Conservation (phyloP, 2,888 invertebrate species). For the Catocala sponsa region DNA sequence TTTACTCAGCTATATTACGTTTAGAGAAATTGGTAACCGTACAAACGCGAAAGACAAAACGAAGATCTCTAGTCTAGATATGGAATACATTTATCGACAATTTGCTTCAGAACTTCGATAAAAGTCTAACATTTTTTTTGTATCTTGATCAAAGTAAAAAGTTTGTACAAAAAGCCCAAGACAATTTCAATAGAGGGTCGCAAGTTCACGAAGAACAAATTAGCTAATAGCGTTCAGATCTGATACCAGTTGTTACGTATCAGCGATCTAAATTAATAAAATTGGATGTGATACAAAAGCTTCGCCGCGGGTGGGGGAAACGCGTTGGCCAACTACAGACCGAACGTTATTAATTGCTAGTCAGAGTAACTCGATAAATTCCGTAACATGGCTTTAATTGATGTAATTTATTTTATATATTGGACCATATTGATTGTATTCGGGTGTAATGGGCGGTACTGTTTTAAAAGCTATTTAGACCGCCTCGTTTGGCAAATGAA, state of each 20-base stretch:
- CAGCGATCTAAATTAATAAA: constrained; percentile 35
- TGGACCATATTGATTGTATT: constrained; percentile 44
- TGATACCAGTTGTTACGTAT: constrained; percentile 29
- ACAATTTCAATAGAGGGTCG: constrained; percentile 2
- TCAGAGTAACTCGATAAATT: constrained; percentile 50
- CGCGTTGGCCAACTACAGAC: constrained; percentile 29
- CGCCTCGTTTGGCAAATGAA: constrained; percentile 17
- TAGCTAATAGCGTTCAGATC: constrained; percentile 22
- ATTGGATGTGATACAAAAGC: constrained; percentile 31
- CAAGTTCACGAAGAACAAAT: constrained; percentile 18
- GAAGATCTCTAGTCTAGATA: neutral
- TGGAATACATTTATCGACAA: neutral
- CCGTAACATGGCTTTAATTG: constrained; percentile 46
- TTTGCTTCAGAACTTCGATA: constrained; percentile 3
- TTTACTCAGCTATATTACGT: too few species aligned
- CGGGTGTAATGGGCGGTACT: constrained; percentile 41
- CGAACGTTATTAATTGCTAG: constrained; percentile 48
- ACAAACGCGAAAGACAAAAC: too few species aligned
- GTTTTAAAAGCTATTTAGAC: constrained; percentile 40
- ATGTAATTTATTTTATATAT: constrained; percentile 50
- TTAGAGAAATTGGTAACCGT: too few species aligned
- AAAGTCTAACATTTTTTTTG: constrained; percentile 2
- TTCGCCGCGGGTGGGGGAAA: constrained; percentile 16
- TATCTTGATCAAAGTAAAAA: constrained; percentile 5
- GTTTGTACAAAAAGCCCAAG: neutral